Percentiles rank a stretch among this genome's conserved stretches.
These are phyloP conservation scores for Hipparchia sbordonii DNA, from an alignment of 2,888 invertebrate genomes.

Conservation along the genomic window DNA sequence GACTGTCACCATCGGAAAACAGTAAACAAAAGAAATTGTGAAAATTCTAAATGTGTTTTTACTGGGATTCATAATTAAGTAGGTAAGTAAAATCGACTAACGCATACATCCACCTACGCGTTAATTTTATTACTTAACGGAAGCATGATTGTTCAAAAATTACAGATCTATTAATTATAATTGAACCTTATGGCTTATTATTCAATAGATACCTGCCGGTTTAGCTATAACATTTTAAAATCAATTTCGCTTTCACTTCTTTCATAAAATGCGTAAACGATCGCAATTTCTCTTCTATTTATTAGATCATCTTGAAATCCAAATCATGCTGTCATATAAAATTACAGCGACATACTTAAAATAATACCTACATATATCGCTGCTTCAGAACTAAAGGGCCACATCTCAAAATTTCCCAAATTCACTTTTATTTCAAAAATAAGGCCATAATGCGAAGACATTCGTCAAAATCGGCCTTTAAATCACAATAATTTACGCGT, in stretches of 20 bases:
- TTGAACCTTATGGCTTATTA: slow-evolving; percentile 13
- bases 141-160: background rate
- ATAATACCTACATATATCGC: no score
- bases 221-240: slow-evolving; percentile 38
- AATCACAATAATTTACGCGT: no score
- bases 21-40: background rate
- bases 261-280: slow-evolving; percentile 30
- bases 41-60: background rate
- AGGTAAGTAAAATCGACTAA: background rate
- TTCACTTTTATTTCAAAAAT: no score
- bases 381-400: no score
- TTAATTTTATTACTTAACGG: slow-evolving; percentile 1
- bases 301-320: background rate
- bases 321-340: no score
- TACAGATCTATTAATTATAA: slow-evolving; percentile 3
- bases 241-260: slow-evolving; percentile 50
- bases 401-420: no score
- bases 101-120: background rate
- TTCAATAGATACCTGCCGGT: slow-evolving; percentile 8
- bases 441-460: no score
- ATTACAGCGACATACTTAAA: no score
- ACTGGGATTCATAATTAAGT: background rate
- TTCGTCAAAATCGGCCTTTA: no score
- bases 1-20: background rate
- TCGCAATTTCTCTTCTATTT: slow-evolving; percentile 17